Evolutionary conservation across 2,888 invertebrate genomes (phyloP), one percentile per base, ranked within the genome.

Genomic region (Emmelina monodactyla): DNA sequence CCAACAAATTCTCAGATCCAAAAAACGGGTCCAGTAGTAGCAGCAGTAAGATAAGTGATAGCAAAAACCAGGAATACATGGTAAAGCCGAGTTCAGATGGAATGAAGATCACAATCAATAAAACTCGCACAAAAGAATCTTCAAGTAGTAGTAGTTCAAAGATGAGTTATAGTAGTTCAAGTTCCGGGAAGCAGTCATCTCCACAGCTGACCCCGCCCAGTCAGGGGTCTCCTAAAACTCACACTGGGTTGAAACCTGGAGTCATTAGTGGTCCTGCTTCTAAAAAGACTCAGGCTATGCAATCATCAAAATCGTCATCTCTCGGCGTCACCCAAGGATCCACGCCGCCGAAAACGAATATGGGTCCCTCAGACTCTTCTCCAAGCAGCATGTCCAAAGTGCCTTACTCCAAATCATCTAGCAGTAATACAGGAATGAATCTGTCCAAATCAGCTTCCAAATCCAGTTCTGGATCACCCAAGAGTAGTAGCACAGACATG

Each of bases 101-200:
- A 2, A 91, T 95, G 76, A 95, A 94, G 64, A 85, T 95, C 35
- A 95, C 93, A 2, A 93, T 94, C 15, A 94, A 94, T 55, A 94
- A 94, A 73, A 92, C 94, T 1, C 83, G 89, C 51, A 85, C 86
- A 14, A 89, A 90, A 56, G 89, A 90, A 37, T 84, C 84, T 0
- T 85, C 85, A 13, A 64, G 65, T 25, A 70, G 72, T 41, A 65
- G 66, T 44, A 76, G 79, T 1, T 78, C 76, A 49, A 49, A 73
- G 31, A 75, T 67, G 43, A 80, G 79, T 41, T 62, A 64, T 37
- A 63, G 71, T 34, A 63, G 70, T 34, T 69, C 76, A n/a, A 62
- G 72, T 38, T 78, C 78, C 10, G 65, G 68, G 31, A 75, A 79
- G 43, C 78, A 79, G 40, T 72, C 79, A 0, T 73, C 76, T 10